Evolutionary conservation across 2,797 vertebrate genomes (phyloP), one percentile per base, ranked within the genome.

Genomic region (Mormyrops boulengeri): DNA sequence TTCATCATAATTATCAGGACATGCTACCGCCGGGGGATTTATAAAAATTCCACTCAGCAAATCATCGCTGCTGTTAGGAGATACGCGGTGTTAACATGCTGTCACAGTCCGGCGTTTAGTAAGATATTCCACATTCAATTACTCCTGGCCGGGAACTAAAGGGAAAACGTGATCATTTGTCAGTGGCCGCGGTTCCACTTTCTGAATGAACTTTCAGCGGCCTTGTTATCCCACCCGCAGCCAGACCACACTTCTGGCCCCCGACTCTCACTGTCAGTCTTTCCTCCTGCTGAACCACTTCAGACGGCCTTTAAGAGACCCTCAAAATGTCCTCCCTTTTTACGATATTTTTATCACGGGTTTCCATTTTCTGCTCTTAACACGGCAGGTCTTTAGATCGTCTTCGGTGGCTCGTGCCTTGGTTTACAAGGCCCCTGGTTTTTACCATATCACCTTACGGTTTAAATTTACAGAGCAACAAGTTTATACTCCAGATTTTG

Each of bases 1-100:
- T 97, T 97, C 97, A 96, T 98, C 97, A 97, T 97, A 97, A 98
- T 97, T 97, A 98, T 96, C 95, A 96, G 95, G 95, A 95, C 95
- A 94, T 89, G 93, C 94, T 91, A 92, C 93, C 95, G 96, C 96
- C 96, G 95, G 94, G 96, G 96, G 96, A 96, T 95, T 97, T 97
- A 95, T 95, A 97, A 97, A 96, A 95, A 95, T 95, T 96, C 94
- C 95, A 97, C 96, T 97, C 96, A 97, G 97, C 97, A 98, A 97
- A 97, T 97, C 96, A 96, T 94, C 96, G 95, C 94, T 96, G 95
- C 96, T 94, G 95, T 96, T 96, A 96, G 94, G 93, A 96, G 96
- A 95, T 92, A 95, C 94, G 94, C 90, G 94, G 93, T 95, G 94
- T 94, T 95, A 95, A 95, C 94, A 95, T 93, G 93, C 93, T 95